Evolutionary conservation across 2,113 vertebrate species (phyloP).

Genomic region (Montifringilla adamsi): DNA sequence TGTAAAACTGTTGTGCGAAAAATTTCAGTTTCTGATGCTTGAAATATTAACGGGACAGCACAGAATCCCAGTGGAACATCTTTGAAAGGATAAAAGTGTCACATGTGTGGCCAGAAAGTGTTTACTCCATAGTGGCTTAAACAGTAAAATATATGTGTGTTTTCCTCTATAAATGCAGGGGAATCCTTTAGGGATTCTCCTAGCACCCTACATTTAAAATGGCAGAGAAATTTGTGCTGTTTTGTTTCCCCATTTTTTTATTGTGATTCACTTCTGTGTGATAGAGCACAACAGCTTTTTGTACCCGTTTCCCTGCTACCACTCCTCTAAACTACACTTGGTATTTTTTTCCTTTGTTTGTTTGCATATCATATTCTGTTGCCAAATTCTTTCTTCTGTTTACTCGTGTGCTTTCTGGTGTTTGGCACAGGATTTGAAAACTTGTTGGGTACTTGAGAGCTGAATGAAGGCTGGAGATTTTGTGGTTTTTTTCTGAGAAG

Average conservation of each 20-base stretch:
- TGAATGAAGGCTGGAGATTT: background rate
- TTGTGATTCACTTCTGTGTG: rapidly evolving
- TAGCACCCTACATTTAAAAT: background rate
- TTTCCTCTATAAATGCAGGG: background rate
- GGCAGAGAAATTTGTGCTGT: background rate
- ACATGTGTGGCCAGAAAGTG: background rate
- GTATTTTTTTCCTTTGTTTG: background rate
- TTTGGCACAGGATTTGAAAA: background rate
- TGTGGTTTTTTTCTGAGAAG: background rate
- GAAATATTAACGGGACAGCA: background rate
- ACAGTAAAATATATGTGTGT: rapidly evolving
- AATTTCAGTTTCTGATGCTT: background rate
- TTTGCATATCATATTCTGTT: background rate
- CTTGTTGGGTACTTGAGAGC: background rate
- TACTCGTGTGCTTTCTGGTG: background rate
- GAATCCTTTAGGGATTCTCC: background rate
- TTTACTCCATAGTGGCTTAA: background rate
- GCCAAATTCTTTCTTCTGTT: background rate
- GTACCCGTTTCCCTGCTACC: rapidly evolving
- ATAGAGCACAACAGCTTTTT: background rate
- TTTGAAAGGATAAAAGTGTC: background rate
- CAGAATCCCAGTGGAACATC: background rate
- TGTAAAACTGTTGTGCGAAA: background rate
- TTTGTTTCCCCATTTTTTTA: background rate
- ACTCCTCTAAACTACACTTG: background rate